A percentile compares a stretch with the other conserved stretches of the same genome.
These are phyloP conservation scores for Ips typographus DNA, from an alignment of 1,140 invertebrate species.

Conservation along the genomic window DNA sequence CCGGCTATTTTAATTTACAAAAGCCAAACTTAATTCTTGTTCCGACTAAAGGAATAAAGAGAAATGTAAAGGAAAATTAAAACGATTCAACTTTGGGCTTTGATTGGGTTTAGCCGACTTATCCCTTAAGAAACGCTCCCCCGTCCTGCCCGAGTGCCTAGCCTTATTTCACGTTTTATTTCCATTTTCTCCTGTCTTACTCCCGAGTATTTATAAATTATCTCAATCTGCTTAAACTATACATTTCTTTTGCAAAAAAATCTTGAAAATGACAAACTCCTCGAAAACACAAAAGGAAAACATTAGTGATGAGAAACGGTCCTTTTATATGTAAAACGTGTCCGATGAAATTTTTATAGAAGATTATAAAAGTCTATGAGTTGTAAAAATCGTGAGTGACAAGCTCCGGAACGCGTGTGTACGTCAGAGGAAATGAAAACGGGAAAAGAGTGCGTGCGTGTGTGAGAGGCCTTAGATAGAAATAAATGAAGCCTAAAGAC, in stretches of 20 bases:
- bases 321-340: conserved; percentile 51
- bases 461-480: conserved; percentile 35
- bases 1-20: conserved; percentile 57
- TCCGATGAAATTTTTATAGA: conserved; percentile 49
- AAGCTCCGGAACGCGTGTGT: conserved; percentile 49
- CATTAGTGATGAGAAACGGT: not conserved
- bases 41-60: conserved; percentile 55
- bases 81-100: conserved; percentile 54
- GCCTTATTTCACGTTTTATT: conserved; percentile 35
- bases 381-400: conserved; percentile 54
- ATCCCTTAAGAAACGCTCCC: conserved; percentile 34
- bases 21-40: conserved; percentile 58
- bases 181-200: conserved; percentile 3
- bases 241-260: too few species aligned
- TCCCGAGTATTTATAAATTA: not conserved
- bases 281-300: not conserved
- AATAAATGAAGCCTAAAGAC: conserved; percentile 53
- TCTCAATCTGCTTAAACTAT: not conserved
- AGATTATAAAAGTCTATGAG: conserved; percentile 54
- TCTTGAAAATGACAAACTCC: too few species aligned
- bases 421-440: conserved; percentile 51
- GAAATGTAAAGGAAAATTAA: conserved; percentile 57
- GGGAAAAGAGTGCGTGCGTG: conserved; percentile 44
- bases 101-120: conserved; percentile 52
- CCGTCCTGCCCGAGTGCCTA: conserved; percentile 36